These are phyloP conservation scores for Pseudoips prasinana DNA, from an alignment of 2,888 invertebrate genomes.

Conservation along the genomic window DNA sequence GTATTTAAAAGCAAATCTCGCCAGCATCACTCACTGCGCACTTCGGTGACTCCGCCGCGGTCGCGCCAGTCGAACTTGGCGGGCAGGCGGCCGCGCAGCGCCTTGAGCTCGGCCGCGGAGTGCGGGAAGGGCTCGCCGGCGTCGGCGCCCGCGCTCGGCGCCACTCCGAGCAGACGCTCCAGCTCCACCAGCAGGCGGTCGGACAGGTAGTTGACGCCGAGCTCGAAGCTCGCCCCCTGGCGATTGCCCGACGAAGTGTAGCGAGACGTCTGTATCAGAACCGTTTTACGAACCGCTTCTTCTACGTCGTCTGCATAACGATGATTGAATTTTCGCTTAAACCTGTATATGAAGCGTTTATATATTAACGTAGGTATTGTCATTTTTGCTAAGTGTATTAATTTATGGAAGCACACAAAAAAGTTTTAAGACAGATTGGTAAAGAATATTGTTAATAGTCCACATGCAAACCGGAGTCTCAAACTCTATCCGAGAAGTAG, in stretches of 20 bases:
- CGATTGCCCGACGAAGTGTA: slow-evolving; percentile 60
- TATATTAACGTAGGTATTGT: too few relatives aligned
- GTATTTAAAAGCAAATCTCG: too few relatives aligned
- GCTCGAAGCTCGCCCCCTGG: slow-evolving; percentile 52
- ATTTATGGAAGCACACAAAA: too few relatives aligned
- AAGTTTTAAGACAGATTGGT: too few relatives aligned
- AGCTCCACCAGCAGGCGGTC: slow-evolving; percentile 26
- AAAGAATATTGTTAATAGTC: too few relatives aligned
- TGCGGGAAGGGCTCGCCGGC: slow-evolving; percentile 48
- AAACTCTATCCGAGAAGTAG: too few relatives aligned
- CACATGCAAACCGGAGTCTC: too few relatives aligned
- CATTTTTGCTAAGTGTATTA: too few relatives aligned
- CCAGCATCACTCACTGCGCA: slow-evolving; percentile 60
- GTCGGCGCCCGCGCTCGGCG: slow-evolving; percentile 1
- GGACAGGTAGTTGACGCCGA: slow-evolving; percentile 29
- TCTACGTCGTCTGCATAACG: slow-evolving; percentile 53
- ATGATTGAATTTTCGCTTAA: slow-evolving; percentile 42
- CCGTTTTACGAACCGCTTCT: slow-evolving; percentile 59
- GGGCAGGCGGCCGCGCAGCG: slow-evolving; percentile 44
- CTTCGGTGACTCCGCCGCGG: slow-evolving; percentile 60
- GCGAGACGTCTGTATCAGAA: slow-evolving; percentile 52
- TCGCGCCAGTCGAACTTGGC: slow-evolving; percentile 63
- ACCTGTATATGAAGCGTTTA: too few relatives aligned
- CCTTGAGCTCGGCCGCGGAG: slow-evolving; percentile 34
- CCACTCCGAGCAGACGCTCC: slow-evolving; percentile 10